These are phyloP conservation scores for Polymixis flavicincta DNA, from an alignment of 2,888 invertebrate genomes.

Conservation along the genomic window DNA sequence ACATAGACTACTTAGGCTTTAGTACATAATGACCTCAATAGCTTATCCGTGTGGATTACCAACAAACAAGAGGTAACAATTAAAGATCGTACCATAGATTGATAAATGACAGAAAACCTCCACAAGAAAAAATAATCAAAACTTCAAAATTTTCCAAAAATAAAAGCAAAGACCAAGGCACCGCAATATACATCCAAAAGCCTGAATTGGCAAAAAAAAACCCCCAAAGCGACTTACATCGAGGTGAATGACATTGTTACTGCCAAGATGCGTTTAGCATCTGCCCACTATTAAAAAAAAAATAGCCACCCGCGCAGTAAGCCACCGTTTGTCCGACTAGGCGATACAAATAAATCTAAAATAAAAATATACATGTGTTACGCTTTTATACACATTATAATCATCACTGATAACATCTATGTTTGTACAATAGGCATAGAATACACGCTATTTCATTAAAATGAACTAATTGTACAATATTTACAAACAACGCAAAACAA, in stretches of 20 bases:
- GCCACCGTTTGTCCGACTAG: slow-evolving; percentile 77
- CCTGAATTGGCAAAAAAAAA: slow-evolving; percentile 40
- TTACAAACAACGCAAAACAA: slow-evolving; percentile 26
- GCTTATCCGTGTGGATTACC: neutral
- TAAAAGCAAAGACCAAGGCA: slow-evolving; percentile 45
- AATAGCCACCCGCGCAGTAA: slow-evolving; percentile 77
- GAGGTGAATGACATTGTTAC: slow-evolving; percentile 87
- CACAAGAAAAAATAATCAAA: neutral
- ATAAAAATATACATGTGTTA: slow-evolving; percentile 72
- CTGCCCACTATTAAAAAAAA: slow-evolving; percentile 71
- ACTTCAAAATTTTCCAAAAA: slow-evolving; percentile 6
- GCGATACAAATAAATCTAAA: slow-evolving; percentile 81
- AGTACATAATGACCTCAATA: slow-evolving; percentile 3
- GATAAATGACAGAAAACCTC: neutral
- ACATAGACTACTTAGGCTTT: neutral
- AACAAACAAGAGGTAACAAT: neutral
- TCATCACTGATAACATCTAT: slow-evolving; percentile 58
- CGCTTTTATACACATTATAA: slow-evolving; percentile 55
- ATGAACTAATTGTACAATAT: slow-evolving; percentile 18
- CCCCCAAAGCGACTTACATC: slow-evolving; percentile 84
- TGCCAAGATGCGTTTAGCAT: slow-evolving; percentile 68
- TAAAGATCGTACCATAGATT: neutral
- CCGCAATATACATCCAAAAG: slow-evolving; percentile 46
- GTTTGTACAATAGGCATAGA: slow-evolving; percentile 33
- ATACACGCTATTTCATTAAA: slow-evolving; percentile 8